Conservation (phyloP, 2,888 invertebrate species). For the Chironomus riparius region DNA sequence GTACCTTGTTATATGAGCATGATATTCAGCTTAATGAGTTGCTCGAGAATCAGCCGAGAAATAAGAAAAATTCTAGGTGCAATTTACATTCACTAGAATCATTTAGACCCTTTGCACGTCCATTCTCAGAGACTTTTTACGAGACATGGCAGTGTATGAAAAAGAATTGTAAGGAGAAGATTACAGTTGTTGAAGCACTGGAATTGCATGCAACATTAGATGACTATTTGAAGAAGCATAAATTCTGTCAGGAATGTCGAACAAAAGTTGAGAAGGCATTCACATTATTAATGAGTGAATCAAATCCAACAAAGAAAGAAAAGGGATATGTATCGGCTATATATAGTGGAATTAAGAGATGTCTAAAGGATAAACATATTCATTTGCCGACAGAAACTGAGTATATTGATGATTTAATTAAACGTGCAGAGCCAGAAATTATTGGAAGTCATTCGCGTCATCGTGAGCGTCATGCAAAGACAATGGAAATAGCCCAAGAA, state of each 20-base stretch:
- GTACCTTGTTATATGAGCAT: slow-evolving; percentile 77
- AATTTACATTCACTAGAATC: slow-evolving; percentile 83
- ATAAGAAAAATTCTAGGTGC: slow-evolving; percentile 83
- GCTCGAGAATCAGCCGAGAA: slow-evolving; percentile 70
- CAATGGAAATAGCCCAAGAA: slow-evolving; percentile 93
- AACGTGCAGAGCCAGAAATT: slow-evolving; percentile 83
- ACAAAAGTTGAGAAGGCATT: slow-evolving; percentile 79
- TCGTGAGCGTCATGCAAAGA: slow-evolving; percentile 89
- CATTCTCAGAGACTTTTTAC: slow-evolving; percentile 64
- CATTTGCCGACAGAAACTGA: slow-evolving; percentile 82
- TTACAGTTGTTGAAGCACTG: slow-evolving; percentile 78
- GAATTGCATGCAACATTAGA: slow-evolving; percentile 78
- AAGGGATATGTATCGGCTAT: slow-evolving; percentile 81
- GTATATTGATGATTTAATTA: slow-evolving; percentile 79
- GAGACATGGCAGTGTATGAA: slow-evolving; percentile 82
- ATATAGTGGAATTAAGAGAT: slow-evolving; percentile 78
- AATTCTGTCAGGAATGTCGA: slow-evolving; percentile 89
- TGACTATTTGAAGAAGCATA: slow-evolving; percentile 83
- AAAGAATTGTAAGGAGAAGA: slow-evolving; percentile 68
- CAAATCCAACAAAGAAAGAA: slow-evolving; percentile 66
- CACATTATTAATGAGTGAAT: slow-evolving; percentile 74
- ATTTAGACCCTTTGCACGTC: slow-evolving; percentile 56
- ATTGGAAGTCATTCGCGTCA: slow-evolving; percentile 61
- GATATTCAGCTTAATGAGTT: slow-evolving; percentile 69
- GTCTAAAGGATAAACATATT: slow-evolving; percentile 76